Evolutionary conservation across 2,797 vertebrate species (phyloP), one percentile per base, ranked within the genome.

Genomic region (Coendou prehensilis): DNA sequence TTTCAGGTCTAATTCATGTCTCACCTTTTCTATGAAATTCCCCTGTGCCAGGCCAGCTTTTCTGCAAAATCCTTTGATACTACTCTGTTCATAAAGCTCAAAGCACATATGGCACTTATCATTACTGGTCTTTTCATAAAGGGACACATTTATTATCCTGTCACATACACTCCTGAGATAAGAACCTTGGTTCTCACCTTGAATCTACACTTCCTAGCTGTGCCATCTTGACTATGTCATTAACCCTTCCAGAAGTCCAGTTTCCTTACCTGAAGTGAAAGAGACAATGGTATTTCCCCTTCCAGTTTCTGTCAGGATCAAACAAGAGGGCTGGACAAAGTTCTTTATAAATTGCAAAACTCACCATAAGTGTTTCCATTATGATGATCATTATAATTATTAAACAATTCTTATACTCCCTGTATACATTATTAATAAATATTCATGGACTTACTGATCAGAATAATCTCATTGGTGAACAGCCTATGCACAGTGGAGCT

Each of bases 321-420:
- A 89, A 28, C 50, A 83, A 83, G 59, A 87, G 23, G 52, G 6
- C 4, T 69, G 30, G 37, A 87, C 47, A 41, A 75, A 89, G 30
- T 52, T 63, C n/a, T 89, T 93, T 83, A 75, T 59, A 52, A 78
- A 87, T 4, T 54, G 23, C 15, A 87, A 90, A 95, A 52, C 45
- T 88, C 63, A 71, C 54, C 63, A 57, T 9, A 45, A 57, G 56
- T 52, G 2, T 64, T 81, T n/a, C 63, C n/a, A 30, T 45, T 54
- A 54, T 37, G 28, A 88, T 69, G 17, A 86, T 50, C n/a, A 56
- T 73, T 90, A 45, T 26, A 63, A 67, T 61, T 86, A 28, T 76
- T 82, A 13, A 87, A 64, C 37, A 18, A 33, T 84, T 69, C 13
- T 67, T 22, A 54, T 1, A 17, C 8, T 67, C 18, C 18, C 1